Evolutionary conservation across 2,113 vertebrate genomes (phyloP).

Genomic region (Mustela nigripes): DNA sequence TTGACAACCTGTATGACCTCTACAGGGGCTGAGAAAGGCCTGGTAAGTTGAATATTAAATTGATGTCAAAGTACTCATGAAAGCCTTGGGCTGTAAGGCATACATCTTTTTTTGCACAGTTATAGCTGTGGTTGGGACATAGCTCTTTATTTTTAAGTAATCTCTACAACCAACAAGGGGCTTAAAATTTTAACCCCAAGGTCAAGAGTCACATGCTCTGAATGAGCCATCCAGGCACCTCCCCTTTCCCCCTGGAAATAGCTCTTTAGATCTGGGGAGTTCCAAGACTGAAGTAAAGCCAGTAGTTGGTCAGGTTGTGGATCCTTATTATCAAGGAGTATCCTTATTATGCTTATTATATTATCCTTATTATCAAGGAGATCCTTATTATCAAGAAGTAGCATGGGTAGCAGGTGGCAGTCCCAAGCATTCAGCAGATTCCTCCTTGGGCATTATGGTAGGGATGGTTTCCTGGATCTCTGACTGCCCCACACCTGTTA

Average conservation of each 20-base stretch:
- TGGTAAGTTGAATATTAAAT: slow-evolving; percentile 12
- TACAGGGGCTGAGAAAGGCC: background rate
- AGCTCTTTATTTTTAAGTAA: background rate
- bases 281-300: background rate
- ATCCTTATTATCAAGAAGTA: background rate
- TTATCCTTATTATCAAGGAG: background rate
- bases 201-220: background rate
- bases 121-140: background rate
- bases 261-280: background rate
- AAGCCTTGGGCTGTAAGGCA: background rate
- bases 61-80: background rate
- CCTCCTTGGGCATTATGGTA: background rate
- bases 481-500: background rate
- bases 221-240: background rate
- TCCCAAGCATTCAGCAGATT: background rate
- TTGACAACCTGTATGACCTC: background rate
- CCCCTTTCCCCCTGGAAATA: background rate
- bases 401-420: background rate
- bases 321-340: background rate
- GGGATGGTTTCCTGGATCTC: background rate
- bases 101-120: background rate
- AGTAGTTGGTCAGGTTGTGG: background rate
- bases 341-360: background rate
- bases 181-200: background rate
- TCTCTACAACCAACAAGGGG: background rate